A percentile compares a stretch with the other conserved stretches of the same genome.
Conservation (phyloP, 2,888 invertebrate species). For the Eupithecia exiguata region DNA sequence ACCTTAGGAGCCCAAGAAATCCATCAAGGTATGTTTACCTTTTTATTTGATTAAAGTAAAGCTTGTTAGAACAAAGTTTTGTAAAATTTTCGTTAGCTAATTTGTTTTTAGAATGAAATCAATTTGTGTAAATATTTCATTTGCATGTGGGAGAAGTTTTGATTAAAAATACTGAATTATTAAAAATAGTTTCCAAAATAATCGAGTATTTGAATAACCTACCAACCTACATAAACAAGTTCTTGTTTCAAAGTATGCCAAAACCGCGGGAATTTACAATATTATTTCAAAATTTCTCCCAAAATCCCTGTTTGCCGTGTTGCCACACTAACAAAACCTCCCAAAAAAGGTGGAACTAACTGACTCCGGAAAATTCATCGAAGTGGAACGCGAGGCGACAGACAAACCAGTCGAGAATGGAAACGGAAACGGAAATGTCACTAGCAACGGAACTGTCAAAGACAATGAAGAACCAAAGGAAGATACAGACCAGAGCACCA, state of each 20-base stretch:
- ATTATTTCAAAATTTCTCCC: conserved; percentile 37
- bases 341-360: conserved; percentile 80
- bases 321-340: conserved; percentile 71
- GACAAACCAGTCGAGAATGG: conserved; percentile 45
- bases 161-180: conserved; percentile 14
- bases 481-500: conserved; percentile 45
- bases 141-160: conserved; percentile 48
- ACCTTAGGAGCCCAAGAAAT: conserved; percentile 77
- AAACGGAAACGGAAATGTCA: conserved; percentile 43
- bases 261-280: neutral
- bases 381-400: conserved; percentile 70
- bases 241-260: neutral
- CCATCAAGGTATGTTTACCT: conserved; percentile 67
- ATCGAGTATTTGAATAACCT: too few relatives aligned
- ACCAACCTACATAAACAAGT: too few relatives aligned
- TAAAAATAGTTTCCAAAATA: neutral
- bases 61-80: conserved; percentile 6
- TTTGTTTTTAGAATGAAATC: conserved; percentile 6
- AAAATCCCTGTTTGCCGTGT: conserved; percentile 60
- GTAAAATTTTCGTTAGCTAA: conserved; percentile 13
- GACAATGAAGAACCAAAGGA: conserved; percentile 44
- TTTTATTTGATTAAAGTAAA: neutral
- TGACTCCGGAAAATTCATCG: conserved; percentile 81
- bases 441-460: conserved; percentile 40
- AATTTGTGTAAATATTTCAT: conserved; percentile 37